Evolutionary conservation across 2,113 vertebrate species (phyloP), one percentile per base, ranked within the genome.

Genomic region (Ploceus nigricollis): DNA sequence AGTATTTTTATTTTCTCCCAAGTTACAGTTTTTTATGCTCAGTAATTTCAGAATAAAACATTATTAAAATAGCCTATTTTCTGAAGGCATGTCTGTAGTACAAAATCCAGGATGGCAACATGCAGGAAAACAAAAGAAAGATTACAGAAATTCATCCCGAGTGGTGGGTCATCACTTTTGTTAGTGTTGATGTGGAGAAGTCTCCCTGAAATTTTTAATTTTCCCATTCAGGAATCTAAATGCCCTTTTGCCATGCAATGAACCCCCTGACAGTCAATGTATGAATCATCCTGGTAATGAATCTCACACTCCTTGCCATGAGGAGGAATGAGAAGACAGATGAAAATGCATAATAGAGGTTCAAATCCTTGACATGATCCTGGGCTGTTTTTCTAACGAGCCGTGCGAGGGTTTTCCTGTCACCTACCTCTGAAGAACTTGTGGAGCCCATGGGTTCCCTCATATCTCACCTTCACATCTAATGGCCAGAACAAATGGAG

Each of bases 341-440:
- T 63, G 35, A 89, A 66, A 58, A 35, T 69, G 27, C 3, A 24
- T 11, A 24, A 13, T 22, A 42, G 77, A 65, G 13, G 8, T 86
- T 83, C 45, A 86, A 92, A 80, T 37, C 30, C 44, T 57, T 53
- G 31, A 50, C 7, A 10, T 20, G 8, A 48, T 70, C 64, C 23
- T 68, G 57, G 22, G 7, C 5, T 13, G 6, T 68, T 77, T 47
- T 30, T 58, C 19, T 64, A 56, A 78, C 6, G 12, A 87, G 5
- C 7, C 0, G 0, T 64, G 13, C 5, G 40, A 50, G 5, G 2
- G 13, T 65, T 92, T 70, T 66, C 17, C 57, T 5, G 8, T 7
- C 54, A 23, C 11, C 19, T 27, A 7, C 18, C 22, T 73, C 42
- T 80, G 70, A 82, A 63, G 44, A n/a, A 21, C 15, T 64, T 50